Percentiles rank a stretch among this genome's conserved stretches.
Conservation (phyloP, 2,888 invertebrate genomes). For the Gastrophysa polygoni region DNA sequence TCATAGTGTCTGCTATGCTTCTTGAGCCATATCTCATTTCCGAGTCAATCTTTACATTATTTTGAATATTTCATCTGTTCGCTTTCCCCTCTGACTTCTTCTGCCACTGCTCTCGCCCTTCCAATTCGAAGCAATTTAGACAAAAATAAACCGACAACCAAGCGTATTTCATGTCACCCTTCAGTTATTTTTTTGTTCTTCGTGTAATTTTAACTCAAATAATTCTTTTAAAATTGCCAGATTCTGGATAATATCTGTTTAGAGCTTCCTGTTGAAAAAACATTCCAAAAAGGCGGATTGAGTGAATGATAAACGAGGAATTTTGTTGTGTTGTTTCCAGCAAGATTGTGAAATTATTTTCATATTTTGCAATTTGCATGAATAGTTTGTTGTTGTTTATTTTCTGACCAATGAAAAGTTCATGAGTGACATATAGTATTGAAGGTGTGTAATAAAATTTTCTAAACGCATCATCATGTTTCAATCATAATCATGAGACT, state of each 20-base stretch:
- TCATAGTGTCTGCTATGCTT: conserved; percentile 20
- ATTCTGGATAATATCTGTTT: conserved; percentile 46
- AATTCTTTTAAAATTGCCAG: conserved; percentile 44
- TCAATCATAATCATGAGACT: conserved; percentile 14
- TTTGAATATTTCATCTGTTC: conserved; percentile 43
- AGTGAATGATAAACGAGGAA: no score
- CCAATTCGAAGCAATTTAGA: conserved; percentile 45
- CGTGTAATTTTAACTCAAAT: conserved; percentile 51
- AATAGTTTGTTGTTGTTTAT: no score
- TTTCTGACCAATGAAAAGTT: no score
- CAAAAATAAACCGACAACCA: conserved; percentile 50
- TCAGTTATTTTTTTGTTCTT: conserved; percentile 44
- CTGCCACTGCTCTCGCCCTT: conserved; percentile 26
- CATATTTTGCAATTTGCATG: no score
- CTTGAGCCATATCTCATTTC: conserved; percentile 40
- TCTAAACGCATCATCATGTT: no score
- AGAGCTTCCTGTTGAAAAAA: conserved; percentile 42
- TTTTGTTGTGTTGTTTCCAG: no score
- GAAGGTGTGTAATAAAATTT: no score
- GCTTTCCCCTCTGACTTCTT: conserved; percentile 17
- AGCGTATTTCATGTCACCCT: conserved; percentile 48
- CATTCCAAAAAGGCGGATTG: no score
- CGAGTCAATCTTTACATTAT: conserved; percentile 49
- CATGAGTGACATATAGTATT: no score
- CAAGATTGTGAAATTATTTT: no score